Conservation (phyloP, 1,140 invertebrate genomes). For the Lutraria rhynchaena region DNA sequence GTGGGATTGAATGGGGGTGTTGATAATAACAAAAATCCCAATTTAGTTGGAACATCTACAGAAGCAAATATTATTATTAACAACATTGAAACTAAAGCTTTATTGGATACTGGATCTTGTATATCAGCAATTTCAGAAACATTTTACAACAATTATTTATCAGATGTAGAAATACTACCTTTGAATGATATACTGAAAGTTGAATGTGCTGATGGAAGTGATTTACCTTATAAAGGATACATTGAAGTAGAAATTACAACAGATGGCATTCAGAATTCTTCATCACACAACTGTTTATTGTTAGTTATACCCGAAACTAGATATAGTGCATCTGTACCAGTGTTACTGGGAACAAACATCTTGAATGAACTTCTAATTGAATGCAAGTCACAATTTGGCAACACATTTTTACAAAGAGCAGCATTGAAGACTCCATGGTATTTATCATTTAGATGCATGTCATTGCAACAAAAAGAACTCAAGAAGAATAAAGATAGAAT, state of each 20-base stretch:
- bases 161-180: not conserved
- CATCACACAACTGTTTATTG: conserved; percentile 13
- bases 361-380: conserved; percentile 20
- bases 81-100: conserved; percentile 17
- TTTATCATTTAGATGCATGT: conserved; percentile 36
- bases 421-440: conserved; percentile 41
- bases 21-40: conserved; percentile 15
- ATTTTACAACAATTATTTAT: conserved; percentile 15
- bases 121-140: conserved; percentile 6
- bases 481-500: conserved; percentile 29
- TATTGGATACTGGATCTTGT: conserved; percentile 32
- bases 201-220: conserved; percentile 31
- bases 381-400: conserved; percentile 29
- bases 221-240: conserved; percentile 26
- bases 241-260: conserved; percentile 10
- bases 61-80: conserved; percentile 26
- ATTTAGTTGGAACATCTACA: conserved; percentile 15
- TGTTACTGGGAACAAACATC: conserved; percentile 36
- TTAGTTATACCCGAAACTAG: conserved; percentile 23
- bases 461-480: conserved; percentile 9
- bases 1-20: conserved; percentile 3
- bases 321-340: conserved; percentile 16
- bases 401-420: conserved; percentile 38
- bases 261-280: conserved; percentile 9
- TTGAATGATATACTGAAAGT: conserved; percentile 18